Base-by-base conservation (phyloP, 2,888 invertebrate species). In the Drosophila neutralis region DNA sequence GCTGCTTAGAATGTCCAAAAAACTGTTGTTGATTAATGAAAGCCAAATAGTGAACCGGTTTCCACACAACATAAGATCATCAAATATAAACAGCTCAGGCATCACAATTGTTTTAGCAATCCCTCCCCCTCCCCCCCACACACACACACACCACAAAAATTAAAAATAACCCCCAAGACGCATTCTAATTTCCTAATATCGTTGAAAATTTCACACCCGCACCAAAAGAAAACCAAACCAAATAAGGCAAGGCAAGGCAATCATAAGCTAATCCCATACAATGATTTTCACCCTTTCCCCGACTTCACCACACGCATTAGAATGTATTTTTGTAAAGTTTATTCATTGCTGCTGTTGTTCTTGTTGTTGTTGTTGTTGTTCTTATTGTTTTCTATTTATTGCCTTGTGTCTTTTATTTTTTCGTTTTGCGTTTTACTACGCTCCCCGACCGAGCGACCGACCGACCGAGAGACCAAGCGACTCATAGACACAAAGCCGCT, bases 21-120 rank as follows among this genome's bases (percentile, higher is more conserved):
- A 70, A 67, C 48, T 65, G n/a, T 40, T 78, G 58, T 75, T 81
- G 82, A 86, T 83, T 88, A 85, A 85, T 86, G 71, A 86, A 83
- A 75, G 60, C 31, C 67, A 67, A 62, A 72, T 68, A 72, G 31
- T 67, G 65, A 84, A 83, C 88, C 79, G 88, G 86, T 87, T 85
- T 67, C 31, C 36, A 38, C 31, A 24, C 52, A 65, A 66, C 54
- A 80, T 61, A 71, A 78, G 69, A 82, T 82, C 77, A 83, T 78
- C 82, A 71, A 60, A 67, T 69, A 57, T 56, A 76, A 63, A 69
- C 75, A 64, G 60, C 52, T 49, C 51, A 42, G 29, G 24, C 13
- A 58, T 52, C 51, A 71, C 36, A 64, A 42, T 60, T 73, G 40
- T 65, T 42, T 45, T 45, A 24, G 18, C 38, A 21, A 15, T 2